Conservation (phyloP, 2,797 vertebrate genomes). For the Furcifer pardalis region DNA sequence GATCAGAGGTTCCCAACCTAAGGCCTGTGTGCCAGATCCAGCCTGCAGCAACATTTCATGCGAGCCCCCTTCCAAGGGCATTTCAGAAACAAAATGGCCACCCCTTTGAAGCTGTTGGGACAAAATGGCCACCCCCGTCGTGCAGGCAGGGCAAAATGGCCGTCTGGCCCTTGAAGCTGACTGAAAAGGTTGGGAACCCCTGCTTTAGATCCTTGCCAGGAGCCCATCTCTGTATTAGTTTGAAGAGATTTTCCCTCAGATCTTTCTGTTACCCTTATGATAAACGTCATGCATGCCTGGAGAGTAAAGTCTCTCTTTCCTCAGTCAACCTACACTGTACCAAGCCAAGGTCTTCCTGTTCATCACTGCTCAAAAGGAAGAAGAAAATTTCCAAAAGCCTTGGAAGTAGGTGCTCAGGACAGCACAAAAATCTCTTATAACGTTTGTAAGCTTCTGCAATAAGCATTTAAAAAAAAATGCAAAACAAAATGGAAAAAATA, state of each 20-base stretch:
- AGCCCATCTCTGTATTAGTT: neutral
- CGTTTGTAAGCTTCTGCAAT: neutral
- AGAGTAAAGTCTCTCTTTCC: neutral
- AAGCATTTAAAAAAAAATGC: neutral
- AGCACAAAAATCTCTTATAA: conserved; percentile 17
- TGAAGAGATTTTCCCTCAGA: neutral
- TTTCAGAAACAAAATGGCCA: no score
- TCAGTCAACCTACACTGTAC: neutral
- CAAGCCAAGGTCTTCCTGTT: neutral
- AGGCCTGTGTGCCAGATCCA: no score
- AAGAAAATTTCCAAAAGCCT: conserved; percentile 23
- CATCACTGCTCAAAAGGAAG: conserved; percentile 12
- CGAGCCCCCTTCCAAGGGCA: no score
- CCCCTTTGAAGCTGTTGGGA: no score
- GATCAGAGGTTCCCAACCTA: no score
- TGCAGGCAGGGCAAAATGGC: no score
- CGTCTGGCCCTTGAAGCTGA: no score
- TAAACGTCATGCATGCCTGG: neutral
- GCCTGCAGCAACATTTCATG: no score
- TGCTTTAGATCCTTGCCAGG: conserved; percentile 6
- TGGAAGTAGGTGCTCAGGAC: neutral
- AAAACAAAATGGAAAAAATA: neutral
- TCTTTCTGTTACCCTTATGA: neutral
- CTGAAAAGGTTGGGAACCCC: no score
- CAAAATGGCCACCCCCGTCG: no score